phyloP scores from a whole-genome alignment of 2,888 invertebrate genomes.

The Drosophila fulvimacula region DNA sequence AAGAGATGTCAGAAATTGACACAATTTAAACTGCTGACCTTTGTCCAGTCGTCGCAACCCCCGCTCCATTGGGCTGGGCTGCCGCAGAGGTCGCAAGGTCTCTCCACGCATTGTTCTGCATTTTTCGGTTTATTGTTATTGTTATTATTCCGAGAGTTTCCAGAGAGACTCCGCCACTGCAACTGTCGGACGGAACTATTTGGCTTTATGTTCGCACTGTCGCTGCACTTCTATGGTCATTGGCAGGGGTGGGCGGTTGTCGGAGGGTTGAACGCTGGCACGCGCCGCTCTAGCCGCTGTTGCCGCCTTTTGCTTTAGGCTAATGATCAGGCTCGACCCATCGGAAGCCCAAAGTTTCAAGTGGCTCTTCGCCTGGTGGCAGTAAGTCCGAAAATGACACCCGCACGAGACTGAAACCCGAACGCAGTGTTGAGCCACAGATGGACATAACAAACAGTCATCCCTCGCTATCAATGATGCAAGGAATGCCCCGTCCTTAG shows the following conservation, averaged over 20 bases:
- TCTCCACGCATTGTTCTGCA: slow-evolving; percentile 52
- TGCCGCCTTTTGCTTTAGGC: slow-evolving; percentile 41
- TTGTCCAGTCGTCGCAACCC: slow-evolving; percentile 62
- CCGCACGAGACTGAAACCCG: slow-evolving; percentile 45
- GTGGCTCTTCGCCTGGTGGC: slow-evolving; percentile 64
- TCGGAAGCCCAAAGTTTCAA: slow-evolving; percentile 68
- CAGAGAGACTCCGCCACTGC: slow-evolving; percentile 21
- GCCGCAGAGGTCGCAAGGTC: slow-evolving; percentile 46
- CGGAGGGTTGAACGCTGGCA: slow-evolving; percentile 54
- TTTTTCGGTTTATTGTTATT: slow-evolving; percentile 79
- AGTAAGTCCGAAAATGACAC: slow-evolving; percentile 47
- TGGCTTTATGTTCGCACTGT: slow-evolving; percentile 46
- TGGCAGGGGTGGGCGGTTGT: slow-evolving; percentile 13
- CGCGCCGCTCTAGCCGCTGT: slow-evolving; percentile 53
- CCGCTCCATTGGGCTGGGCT: slow-evolving; percentile 41
- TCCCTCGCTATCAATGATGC: slow-evolving; percentile 54
- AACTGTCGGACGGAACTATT: slow-evolving; percentile 77
- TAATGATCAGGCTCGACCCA: slow-evolving; percentile 70
- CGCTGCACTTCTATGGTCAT: slow-evolving; percentile 67
- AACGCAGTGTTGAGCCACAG: slow-evolving; percentile 16
- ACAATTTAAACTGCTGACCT: slow-evolving; percentile 79
- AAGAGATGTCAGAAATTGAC: slow-evolving; percentile 63
- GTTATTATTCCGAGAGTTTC: slow-evolving; percentile 73
- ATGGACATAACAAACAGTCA: slow-evolving; percentile 11
- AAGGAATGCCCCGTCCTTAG: slow-evolving; percentile 49